Percentiles rank a stretch among this genome's conserved stretches.
Conservation (phyloP, 2,113 vertebrate genomes). For the Solea solea region DNA sequence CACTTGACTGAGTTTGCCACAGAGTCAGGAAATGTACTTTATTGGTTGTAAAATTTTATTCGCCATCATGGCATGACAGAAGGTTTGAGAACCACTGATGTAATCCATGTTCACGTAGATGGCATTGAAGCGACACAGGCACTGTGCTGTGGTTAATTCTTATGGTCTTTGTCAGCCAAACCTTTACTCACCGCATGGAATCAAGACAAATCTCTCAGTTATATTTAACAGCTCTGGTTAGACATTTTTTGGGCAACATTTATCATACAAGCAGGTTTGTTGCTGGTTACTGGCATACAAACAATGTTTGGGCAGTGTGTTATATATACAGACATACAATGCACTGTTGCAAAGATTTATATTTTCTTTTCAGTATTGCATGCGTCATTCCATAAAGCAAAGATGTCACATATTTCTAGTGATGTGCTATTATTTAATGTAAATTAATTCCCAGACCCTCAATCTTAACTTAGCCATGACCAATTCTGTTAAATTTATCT, state of each 20-base stretch:
- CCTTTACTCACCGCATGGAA: conserved; percentile 39
- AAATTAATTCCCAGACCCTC: conserved; percentile 5
- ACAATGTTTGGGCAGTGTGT: neutral
- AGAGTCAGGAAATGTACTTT: no score
- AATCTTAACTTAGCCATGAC: conserved; percentile 1
- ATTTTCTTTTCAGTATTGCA: neutral
- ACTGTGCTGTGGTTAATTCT: conserved; percentile 20
- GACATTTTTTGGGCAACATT: conserved; percentile 28
- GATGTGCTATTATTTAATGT: neutral
- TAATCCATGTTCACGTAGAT: conserved; percentile 21
- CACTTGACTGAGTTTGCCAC: neutral
- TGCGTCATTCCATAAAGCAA: neutral
- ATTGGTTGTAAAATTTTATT: no score
- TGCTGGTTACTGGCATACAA: neutral
- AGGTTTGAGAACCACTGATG: neutral
- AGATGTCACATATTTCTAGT: neutral
- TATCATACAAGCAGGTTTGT: neutral
- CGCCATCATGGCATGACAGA: neutral
- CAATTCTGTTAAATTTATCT: neutral
- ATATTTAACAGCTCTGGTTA: conserved; percentile 21
- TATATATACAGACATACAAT: neutral
- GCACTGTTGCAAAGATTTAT: neutral
- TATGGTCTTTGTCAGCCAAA: conserved; percentile 33
- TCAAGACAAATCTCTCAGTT: conserved; percentile 32
- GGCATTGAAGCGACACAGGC: conserved; percentile 19